Percentiles rank a stretch among this genome's conserved stretches.
Evolutionary conservation across 2,113 vertebrate genomes (phyloP).

Genomic region (Scopus umbretta): DNA sequence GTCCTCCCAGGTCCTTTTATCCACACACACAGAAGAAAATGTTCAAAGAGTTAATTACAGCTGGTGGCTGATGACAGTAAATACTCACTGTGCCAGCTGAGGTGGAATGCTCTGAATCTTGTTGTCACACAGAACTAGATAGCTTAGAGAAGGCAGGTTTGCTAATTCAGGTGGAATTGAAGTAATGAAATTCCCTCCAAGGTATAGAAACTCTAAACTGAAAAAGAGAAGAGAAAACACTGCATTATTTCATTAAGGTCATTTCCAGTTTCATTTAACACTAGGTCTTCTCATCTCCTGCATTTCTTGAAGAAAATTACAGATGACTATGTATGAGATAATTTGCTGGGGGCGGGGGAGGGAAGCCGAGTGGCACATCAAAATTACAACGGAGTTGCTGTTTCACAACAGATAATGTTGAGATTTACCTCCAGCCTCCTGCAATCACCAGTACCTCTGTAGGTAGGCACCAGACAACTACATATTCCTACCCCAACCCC

Average conservation of each 20-base stretch:
- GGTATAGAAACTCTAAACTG: conserved; percentile 94
- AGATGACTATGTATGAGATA: neutral
- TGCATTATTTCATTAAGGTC: neutral
- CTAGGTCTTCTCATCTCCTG: neutral
- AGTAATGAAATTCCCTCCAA: conserved; percentile 95
- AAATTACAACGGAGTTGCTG: neutral
- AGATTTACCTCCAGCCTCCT: neutral
- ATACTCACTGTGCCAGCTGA: conserved; percentile 91
- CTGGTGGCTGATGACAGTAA: neutral
- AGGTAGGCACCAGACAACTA: neutral
- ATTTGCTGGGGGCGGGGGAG: neutral
- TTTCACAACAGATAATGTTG: neutral
- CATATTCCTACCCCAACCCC: neutral
- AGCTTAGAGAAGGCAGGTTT: conserved; percentile 88
- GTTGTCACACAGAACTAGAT: conserved; percentile 95
- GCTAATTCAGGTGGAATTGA: conserved; percentile 92
- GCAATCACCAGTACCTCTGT: neutral
- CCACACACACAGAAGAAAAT: neutral
- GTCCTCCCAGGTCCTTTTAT: neutral
- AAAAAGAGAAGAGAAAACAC: conserved; percentile 1
- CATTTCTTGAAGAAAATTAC: neutral
- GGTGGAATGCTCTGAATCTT: conserved; percentile 96
- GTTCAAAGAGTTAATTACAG: neutral
- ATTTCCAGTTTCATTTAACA: neutral
- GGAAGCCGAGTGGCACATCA: neutral